Conservation (phyloP, 2,888 invertebrate genomes). For the Eupelmus urozonus region DNA sequence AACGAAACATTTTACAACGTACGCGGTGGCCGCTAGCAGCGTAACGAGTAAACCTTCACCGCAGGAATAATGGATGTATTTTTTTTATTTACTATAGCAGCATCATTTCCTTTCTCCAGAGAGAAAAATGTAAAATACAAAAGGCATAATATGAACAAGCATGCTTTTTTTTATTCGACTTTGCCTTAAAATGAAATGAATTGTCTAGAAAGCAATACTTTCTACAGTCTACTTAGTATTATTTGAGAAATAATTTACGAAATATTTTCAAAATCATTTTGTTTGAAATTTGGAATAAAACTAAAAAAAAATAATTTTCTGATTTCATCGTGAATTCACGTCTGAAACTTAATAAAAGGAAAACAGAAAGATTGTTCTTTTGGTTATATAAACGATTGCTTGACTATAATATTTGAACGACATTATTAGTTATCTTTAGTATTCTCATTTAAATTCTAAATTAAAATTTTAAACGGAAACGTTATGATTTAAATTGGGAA, state of each 20-base stretch:
- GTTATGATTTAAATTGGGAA: too few species aligned
- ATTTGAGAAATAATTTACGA: too few species aligned
- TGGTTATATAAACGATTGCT: too few species aligned
- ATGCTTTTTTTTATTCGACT: neutral
- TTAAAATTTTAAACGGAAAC: too few species aligned
- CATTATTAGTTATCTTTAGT: too few species aligned
- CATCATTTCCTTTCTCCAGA: neutral
- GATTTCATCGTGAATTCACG: neutral
- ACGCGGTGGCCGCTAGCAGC: neutral
- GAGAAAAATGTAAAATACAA: neutral
- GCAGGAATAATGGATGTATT: neutral
- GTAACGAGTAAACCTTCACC: slow-evolving; percentile 1
- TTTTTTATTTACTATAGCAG: neutral
- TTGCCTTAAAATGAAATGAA: neutral
- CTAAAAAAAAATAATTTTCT: neutral
- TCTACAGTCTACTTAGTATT: too few species aligned
- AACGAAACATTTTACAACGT: slow-evolving; percentile 3
- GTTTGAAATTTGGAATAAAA: neutral
- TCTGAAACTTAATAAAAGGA: too few species aligned
- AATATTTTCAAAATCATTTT: too few species aligned
- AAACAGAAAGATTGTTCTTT: too few species aligned
- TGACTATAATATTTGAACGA: too few species aligned
- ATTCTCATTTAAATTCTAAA: too few species aligned
- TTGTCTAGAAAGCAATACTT: slow-evolving; percentile 5
- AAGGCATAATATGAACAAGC: neutral